Evolutionary conservation across 2,888 invertebrate species (phyloP).

Genomic region (Onchidella celtica): DNA sequence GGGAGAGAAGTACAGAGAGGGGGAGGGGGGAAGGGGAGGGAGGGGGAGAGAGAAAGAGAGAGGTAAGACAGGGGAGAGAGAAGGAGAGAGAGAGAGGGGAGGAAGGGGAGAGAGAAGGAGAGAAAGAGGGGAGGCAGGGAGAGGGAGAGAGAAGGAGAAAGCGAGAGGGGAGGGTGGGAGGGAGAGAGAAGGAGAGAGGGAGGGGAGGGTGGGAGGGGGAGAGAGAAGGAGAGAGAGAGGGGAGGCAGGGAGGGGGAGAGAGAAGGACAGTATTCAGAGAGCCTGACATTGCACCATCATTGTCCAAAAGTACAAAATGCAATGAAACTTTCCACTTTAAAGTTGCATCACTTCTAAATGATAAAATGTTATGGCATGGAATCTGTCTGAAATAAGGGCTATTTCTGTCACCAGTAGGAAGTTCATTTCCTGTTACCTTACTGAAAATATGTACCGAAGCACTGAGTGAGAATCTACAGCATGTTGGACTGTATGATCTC

Average conservation of each 20-base stretch:
- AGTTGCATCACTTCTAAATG: too few species aligned
- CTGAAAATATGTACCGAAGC: background rate
- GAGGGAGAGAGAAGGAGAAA: constrained; percentile 28
- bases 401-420: background rate
- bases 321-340: too few species aligned
- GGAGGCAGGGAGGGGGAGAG: constrained; percentile 7
- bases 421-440: background rate
- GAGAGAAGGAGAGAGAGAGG: background rate
- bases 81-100: background rate
- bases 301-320: too few species aligned
- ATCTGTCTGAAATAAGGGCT: background rate
- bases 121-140: constrained; percentile 7
- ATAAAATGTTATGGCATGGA: too few species aligned
- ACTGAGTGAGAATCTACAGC: too few species aligned
- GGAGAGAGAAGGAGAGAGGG: background rate
- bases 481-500: background rate
- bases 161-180: background rate
- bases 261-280: background rate
- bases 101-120: background rate
- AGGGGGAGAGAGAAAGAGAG: background rate
- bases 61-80: background rate
- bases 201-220: background rate
- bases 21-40: background rate
- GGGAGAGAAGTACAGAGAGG: background rate
- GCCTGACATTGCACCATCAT: too few species aligned